Percentiles rank a stretch among this genome's conserved stretches.
phyloP scores from a whole-genome alignment of 1,140 invertebrate species.

The Conus betulinus region DNA sequence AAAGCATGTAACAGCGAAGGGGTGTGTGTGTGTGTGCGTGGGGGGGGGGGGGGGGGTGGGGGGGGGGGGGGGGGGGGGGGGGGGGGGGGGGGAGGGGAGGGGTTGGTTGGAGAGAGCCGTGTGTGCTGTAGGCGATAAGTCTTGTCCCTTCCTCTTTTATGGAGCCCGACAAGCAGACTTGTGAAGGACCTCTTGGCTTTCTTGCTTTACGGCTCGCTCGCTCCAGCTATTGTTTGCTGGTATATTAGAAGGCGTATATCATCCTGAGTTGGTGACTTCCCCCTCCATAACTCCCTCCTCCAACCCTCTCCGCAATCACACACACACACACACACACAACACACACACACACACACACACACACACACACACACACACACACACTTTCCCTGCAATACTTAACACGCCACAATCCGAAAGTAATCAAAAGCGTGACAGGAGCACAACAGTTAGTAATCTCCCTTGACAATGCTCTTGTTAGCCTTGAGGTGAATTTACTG shows the following conservation, averaged over 20 bases:
- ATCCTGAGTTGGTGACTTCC: neutral
- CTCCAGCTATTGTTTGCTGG: slow-evolving; percentile 24
- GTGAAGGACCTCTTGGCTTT: neutral
- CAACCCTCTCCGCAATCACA: too few relatives aligned
- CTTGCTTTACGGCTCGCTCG: slow-evolving; percentile 21
- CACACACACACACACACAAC: too few relatives aligned
- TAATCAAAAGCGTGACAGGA: slow-evolving; percentile 35
- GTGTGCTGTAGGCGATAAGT: slow-evolving; percentile 4
- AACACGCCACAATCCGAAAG: slow-evolving; percentile 15
- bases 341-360: too few relatives aligned
- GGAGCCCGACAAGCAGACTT: neutral
- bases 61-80: too few relatives aligned
- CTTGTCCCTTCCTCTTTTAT: slow-evolving; percentile 1
- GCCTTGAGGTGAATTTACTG: slow-evolving; percentile 23
- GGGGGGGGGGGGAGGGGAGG: too few relatives aligned
- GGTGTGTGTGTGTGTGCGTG: too few relatives aligned
- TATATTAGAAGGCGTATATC: slow-evolving; percentile 40
- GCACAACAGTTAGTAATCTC: slow-evolving; percentile 28
- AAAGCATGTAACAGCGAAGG: slow-evolving; percentile 2
- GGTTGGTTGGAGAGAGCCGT: too few relatives aligned
- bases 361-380: too few relatives aligned
- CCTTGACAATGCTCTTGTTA: slow-evolving; percentile 26
- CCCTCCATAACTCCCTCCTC: neutral
- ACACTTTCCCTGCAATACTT: neutral
- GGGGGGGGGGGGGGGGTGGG: too few relatives aligned